phyloP scores from a whole-genome alignment of 2,113 vertebrate species.

The Xenopus borealis region DNA sequence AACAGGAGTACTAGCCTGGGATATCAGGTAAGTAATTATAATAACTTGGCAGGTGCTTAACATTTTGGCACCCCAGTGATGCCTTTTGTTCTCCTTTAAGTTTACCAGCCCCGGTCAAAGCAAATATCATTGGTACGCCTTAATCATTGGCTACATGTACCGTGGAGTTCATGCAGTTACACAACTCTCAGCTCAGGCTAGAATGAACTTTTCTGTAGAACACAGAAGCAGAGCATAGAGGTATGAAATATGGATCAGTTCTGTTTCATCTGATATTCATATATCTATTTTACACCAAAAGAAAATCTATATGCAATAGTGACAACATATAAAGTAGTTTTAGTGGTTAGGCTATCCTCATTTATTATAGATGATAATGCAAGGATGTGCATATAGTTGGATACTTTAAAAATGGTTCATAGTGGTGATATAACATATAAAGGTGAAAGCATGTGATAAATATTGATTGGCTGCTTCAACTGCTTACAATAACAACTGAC shows the following conservation, averaged over 20 bases:
- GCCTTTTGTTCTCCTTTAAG: too few species aligned
- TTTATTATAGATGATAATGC: constrained; percentile 41
- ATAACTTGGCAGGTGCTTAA: too few species aligned
- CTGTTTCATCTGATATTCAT: constrained; percentile 9
- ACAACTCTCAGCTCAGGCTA: not conserved
- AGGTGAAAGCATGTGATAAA: constrained; percentile 27
- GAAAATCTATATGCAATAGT: constrained; percentile 32
- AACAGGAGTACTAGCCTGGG: too few species aligned
- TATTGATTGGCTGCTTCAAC: constrained; percentile 14
- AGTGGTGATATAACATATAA: constrained; percentile 26
- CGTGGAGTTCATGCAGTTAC: too few species aligned
- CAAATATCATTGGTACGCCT: too few species aligned
- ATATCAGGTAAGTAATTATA: too few species aligned
- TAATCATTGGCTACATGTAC: too few species aligned
- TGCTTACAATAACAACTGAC: not conserved
- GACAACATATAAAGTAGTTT: constrained; percentile 36
- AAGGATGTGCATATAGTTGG: constrained; percentile 36
- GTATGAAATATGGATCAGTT: not conserved
- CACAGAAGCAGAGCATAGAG: not conserved
- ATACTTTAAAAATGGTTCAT: constrained; percentile 32
- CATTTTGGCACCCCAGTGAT: too few species aligned
- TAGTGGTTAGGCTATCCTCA: constrained; percentile 34
- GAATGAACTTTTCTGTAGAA: not conserved
- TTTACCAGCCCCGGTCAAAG: too few species aligned
- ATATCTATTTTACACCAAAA: constrained; percentile 22